Evolutionary conservation across 1,140 invertebrate genomes (phyloP), one percentile per base, ranked within the genome.

Genomic region (Scylla paramamosain): DNA sequence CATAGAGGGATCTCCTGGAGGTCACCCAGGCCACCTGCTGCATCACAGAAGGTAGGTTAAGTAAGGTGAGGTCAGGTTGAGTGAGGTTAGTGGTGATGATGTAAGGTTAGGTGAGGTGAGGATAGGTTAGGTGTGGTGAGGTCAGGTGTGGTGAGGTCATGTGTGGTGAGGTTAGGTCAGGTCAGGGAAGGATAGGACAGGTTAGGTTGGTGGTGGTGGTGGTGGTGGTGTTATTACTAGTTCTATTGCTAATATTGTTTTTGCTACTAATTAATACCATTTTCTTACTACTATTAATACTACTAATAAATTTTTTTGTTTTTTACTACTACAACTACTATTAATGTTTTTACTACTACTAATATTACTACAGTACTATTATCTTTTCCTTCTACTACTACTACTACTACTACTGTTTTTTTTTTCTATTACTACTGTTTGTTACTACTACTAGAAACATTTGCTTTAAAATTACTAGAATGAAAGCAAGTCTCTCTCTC

Each of bases 1-100:
- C 91, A 93, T 16, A 93, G 46, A 14, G 91, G 91, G 6, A 93
- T 31, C 91, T 93, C 0, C n/a, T 0, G 67, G 0, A 77, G 67
- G 20, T 25, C 67, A 7, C 67, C 2, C 25, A 7, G 20, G 20
- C n/a, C 20, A 1, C n/a, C 67, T n/a, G 25, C n/a, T 20, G 10
- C 46, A 4, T 14, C 46, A n/a, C n/a, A n/a, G n/a, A n/a, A n/a
- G n/a, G n/a, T n/a, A n/a, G 39, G 39, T 39, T 39, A 39, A 2
- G 39, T 1, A 39, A 39, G 39, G 8, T 12, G 0, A 77, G 25
- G 67, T 25, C 1, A 20, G 12, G 67, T 12, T 77, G 31, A 6
- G 83, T 28, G 6, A 2, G n/a, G 20, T 12, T n/a, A 8, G 67
- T 77, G 67, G 67, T 77, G 67, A 1, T 77, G 67, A 8, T 77